Base-by-base conservation (phyloP, 1,140 invertebrate genomes). In the Drosophila willistoni region DNA sequence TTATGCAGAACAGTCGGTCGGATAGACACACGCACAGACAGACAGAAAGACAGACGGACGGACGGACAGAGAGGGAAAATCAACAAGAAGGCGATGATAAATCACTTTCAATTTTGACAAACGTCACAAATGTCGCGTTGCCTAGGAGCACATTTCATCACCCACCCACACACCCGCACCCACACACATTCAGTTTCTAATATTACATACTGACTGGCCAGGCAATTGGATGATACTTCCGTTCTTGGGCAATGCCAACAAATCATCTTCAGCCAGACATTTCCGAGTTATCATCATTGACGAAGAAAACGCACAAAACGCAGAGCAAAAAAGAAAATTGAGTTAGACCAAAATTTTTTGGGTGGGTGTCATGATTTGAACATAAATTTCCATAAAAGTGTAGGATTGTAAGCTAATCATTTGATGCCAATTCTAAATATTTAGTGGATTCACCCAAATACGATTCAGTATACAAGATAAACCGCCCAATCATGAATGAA, bases 101-200 rank as follows among this genome's bases (percentile, higher is more conserved):
- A 86, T 86, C 83, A 86, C 71, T 82, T 86, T 86, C 79, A 87
- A 87, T 86, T 86, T 82, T 87, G 83, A 87, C 82, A 87, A 87
- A 86, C 83, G 79, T 86, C 79, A 77, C 82, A 86, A 86, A 79
- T 87, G 79, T 79, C 76, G 67, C 75, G 62, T 75, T 75, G 71
- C 42, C 47, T 41, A 51, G 67, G 39, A 25, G 71, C 65, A 75
- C 78, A 86, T 85, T 86, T 85, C 82, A 75, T 78, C 82, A 73
- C 70, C 41, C 65, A 66, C 70, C 66, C 60, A 56, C 61, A 66
- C 71, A 56, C n/a, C n/a, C 57, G 12, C 14, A 47, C 33, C 44
- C 57, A 17, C 14, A 41, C 39, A 34, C 64, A 57, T 29, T 29
- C 51, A 54, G 34, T 42, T 33, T 25, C 55, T 34, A 44, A 70